Conservation (phyloP, 2,113 vertebrate species). For the Pleuronectes platessa region DNA sequence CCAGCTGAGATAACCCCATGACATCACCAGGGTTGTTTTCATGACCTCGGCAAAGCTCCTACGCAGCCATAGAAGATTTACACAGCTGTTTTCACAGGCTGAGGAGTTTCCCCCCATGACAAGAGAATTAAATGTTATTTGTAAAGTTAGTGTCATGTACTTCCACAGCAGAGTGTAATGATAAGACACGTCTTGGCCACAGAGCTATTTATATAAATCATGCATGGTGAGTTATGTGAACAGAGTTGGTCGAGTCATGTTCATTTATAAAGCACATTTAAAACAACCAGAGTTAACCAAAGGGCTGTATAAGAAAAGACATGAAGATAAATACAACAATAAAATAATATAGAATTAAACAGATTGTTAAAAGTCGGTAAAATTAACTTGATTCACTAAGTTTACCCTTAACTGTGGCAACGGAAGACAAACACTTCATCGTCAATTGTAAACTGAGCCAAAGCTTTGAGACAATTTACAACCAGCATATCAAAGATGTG, state of each 20-base stretch:
- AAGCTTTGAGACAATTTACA: background rate
- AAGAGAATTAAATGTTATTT: background rate
- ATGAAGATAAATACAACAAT: no score
- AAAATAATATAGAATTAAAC: no score
- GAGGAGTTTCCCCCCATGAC: background rate
- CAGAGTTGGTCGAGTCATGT: no score
- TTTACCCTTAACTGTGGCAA: background rate
- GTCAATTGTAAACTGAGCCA: background rate
- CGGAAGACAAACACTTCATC: background rate
- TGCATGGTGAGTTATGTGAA: background rate
- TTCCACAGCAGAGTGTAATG: background rate
- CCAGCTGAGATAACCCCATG: background rate
- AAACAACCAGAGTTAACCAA: no score
- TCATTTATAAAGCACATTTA: no score
- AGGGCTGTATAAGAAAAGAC: no score
- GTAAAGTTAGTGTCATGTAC: background rate
- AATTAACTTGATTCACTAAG: no score
- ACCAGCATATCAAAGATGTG: background rate
- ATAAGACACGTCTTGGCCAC: no score
- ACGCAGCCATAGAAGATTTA: conserved; percentile 13
- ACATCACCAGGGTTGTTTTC: conserved; percentile 13
- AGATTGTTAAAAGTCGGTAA: no score
- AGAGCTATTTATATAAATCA: background rate
- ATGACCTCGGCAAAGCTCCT: background rate
- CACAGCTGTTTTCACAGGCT: conserved; percentile 15